Base-by-base conservation (phyloP, 2,113 vertebrate genomes). In the Brachyhypopomus occidentalis region DNA sequence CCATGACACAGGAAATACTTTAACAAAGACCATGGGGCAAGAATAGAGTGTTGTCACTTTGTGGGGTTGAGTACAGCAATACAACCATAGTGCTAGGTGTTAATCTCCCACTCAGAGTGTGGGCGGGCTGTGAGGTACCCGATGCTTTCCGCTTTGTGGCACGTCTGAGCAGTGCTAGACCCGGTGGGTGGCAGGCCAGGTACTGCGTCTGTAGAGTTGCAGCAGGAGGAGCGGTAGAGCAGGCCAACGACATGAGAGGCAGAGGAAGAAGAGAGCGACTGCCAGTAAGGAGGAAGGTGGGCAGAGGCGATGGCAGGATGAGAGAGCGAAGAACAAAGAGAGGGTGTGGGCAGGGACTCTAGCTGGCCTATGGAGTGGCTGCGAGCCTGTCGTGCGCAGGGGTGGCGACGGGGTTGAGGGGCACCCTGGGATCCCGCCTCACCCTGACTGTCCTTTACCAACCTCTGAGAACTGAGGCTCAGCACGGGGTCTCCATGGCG, bases 401-500 rank as follows among this genome's bases (percentile, higher is more conserved):
- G 92, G 84, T 20, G 94, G 78, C 88, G 91, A 86, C 76, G 74
- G 88, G 90, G 81, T 83, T 69, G n/a, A 85, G 79, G 74, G 86
- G 89, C 84, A 84, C 67, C 19, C 0, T 1, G 52, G 52, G 81
- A 83, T 60, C 83, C n/a, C n/a, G 71, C 89, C 2, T 91, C 78
- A 48, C 89, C 91, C 34, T 82, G 84, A 83, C 91, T 89, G 55
- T 92, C 88, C 88, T 96, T 95, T 93, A 98, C 97, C 93, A 96
- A 98, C 97, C 97, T 98, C 94, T 97, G 97, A 77, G 95, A 96
- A 93, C 95, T 94, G 45, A 93, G 91, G 66, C 84, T 84, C 81
- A 92, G 90, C 79, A 86, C 85, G 0, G 94, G 90, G 78, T 99
- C 97, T 91, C 93, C 93, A 17, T 93, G 91, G 86, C 96, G 94